Base-by-base conservation (phyloP, 2,888 invertebrate species). In the Archips xylosteana region DNA sequence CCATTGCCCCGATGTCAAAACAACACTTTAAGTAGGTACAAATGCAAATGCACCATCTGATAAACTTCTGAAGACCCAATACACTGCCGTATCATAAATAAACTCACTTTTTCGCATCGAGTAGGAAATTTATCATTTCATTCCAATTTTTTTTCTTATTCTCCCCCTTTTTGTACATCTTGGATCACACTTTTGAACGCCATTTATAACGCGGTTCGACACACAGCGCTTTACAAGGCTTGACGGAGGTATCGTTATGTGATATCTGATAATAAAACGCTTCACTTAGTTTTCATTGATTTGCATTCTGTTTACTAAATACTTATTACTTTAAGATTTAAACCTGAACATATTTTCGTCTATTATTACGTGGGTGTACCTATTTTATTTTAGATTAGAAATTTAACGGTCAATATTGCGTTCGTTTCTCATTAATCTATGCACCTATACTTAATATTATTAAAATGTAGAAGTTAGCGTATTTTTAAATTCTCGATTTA, bases 181-280 rank as follows among this genome's bases (percentile, higher is more conserved):
- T 89, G 89, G 87, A 92, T 93, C 92, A 92, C 92, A 92, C 92
- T 91, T 93, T 92, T 91, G 88, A 92, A 90, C 87, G 88, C 87
- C 91, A 92, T 93, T 94, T 92, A 93, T 92, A 90, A 90, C 85
- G 84, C 85, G 84, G 85, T 87, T 90, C 89, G 89, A 87, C 88
- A 86, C 87, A 85, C 90, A 85, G 86, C 87, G 87, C 88, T 88
- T 86, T 85, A 84, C 85, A 85, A 83, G 81, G 82, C 79, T 87
- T 92, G 92, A 92, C 91, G 89, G 91, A 92, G 91, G 90, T 90
- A 88, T 92, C 89, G 90, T 88, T 87, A 87, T 88, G 87, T 85
- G 87, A 86, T 88, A 88, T 90, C 87, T 88, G 87, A 90, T 91
- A 91, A 91, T 92, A 91, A 92, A 92, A 91, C 87, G 88, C 87